These are phyloP conservation scores for Eueremaeus valkanovi DNA, from an alignment of 2,888 invertebrate species.

Conservation along the genomic window DNA sequence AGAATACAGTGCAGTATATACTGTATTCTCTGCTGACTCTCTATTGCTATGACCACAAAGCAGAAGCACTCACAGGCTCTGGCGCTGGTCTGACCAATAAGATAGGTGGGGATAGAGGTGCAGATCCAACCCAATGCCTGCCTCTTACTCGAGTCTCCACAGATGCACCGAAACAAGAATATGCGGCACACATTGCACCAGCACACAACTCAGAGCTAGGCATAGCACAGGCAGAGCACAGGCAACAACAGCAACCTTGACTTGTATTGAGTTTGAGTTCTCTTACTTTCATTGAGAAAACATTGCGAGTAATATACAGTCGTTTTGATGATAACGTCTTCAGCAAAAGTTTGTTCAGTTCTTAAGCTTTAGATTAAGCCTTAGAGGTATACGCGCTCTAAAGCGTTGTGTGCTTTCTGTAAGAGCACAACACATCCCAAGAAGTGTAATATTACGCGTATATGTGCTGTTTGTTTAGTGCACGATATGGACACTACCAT, in stretches of 20 bases:
- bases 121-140: slow-evolving; percentile 24
- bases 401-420: slow-evolving; percentile 2
- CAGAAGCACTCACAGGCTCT: background rate
- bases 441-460: background rate
- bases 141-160: background rate
- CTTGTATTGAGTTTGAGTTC: background rate
- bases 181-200: background rate
- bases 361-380: background rate
- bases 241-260: slow-evolving; percentile 19
- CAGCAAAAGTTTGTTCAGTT: background rate
- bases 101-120: background rate
- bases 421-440: too few species aligned
- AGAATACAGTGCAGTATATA: background rate
- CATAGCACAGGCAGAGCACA: background rate
- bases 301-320: background rate
- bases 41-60: slow-evolving; percentile 10
- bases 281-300: slow-evolving; percentile 30
- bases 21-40: too few species aligned
- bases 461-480: background rate
- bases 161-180: background rate
- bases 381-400: background rate
- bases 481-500: background rate
- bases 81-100: background rate
- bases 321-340: background rate
- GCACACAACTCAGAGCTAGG: background rate